phyloP scores from a whole-genome alignment of 2,888 invertebrate genomes.

The Tigriopus californicus region DNA sequence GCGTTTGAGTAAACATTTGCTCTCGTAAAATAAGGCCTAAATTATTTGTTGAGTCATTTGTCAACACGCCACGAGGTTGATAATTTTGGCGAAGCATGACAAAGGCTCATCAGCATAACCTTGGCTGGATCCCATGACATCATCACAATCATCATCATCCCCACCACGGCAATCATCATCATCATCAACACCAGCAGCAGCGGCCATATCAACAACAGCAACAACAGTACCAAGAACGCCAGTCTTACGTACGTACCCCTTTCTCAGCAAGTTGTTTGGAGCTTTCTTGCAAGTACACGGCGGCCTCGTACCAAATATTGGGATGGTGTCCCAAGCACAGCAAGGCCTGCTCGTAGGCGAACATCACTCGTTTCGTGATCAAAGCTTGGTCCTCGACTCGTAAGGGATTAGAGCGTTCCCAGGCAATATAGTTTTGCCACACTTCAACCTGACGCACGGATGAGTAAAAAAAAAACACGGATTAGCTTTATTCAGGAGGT shows the following conservation, averaged over 20 bases:
- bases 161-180: background rate
- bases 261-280: conserved; percentile 83
- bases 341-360: conserved; percentile 93
- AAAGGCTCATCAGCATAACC: background rate
- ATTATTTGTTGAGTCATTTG: too few species aligned
- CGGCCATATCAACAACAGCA: background rate
- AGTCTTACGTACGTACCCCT: conserved; percentile 42
- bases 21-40: too few species aligned
- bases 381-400: conserved; percentile 74
- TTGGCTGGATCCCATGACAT: too few species aligned
- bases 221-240: conserved; percentile 17
- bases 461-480: too few species aligned
- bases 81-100: too few species aligned
- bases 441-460: conserved; percentile 55
- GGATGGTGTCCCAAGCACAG: conserved; percentile 92
- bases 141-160: background rate
- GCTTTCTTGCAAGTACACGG: conserved; percentile 85
- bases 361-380: conserved; percentile 85
- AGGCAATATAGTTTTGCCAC: conserved; percentile 96
- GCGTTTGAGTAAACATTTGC: too few species aligned
- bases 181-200: background rate
- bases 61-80: too few species aligned
- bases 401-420: conserved; percentile 92
- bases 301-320: conserved; percentile 97
- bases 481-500: too few species aligned